Base-by-base conservation (phyloP, 2,888 invertebrate genomes). In the Andrena chrysosceles region DNA sequence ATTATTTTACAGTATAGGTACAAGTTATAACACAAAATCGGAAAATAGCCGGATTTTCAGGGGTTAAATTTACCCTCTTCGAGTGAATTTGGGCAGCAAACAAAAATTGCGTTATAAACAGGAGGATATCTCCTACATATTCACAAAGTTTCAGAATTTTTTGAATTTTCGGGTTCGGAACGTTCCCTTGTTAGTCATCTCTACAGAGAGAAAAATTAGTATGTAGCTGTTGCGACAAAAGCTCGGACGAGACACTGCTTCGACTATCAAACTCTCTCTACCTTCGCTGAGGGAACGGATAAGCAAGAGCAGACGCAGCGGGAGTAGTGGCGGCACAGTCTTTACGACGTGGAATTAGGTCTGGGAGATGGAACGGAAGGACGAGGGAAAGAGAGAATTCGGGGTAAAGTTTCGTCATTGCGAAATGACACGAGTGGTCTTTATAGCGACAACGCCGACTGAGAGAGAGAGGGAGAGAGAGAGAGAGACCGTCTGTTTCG, bases 401-500 rank as follows among this genome's bases (percentile, higher is more conserved):
- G 93, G 94, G 94, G 93, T 93, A 94, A 95, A 95, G 94, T 95
- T 95, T 95, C 94, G 94, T 95, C 95, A 95, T 95, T 95, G 94
- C 94, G 93, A 94, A 93, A 94, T 95, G 95, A 95, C 95, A 95
- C 95, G 94, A 95, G 95, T 95, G 95, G 94, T 95, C 95, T 95
- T 95, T 95, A 95, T 95, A 94, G 94, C 94, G 91, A 89, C 87
- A 87, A 88, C 89, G 88, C 90, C 90, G 90, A 68, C 76, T 35
- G 88, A 83, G 13, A 16, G 42, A 42, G 10, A 35, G 10, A 35
- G 35, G 0, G 33, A 10, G 35, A 35, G 35, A 35, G 10, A 35
- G 42, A 42, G 42, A 42, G 42, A 81, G 83, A 82, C 66, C 74
- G 70, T 77, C 77, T 78, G 81, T 77, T 74, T 72, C 81, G 75